phyloP scores from a whole-genome alignment of 2,888 invertebrate genomes.

The Mesorhabditis belari region DNA sequence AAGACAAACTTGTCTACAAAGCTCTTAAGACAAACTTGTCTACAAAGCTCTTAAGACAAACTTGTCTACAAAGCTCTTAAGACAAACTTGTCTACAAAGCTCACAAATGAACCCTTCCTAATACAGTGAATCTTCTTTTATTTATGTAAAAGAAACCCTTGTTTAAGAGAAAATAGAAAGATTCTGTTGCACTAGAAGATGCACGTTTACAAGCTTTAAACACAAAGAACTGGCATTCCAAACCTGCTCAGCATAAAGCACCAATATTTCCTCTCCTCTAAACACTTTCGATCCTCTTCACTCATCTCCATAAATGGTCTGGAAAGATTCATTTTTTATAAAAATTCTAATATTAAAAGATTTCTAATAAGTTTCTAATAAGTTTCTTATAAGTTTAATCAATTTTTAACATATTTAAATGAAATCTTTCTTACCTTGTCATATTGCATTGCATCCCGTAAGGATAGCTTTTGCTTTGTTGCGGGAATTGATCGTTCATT shows the following conservation, averaged over 20 bases:
- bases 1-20: no score
- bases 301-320: slow-evolving; percentile 29
- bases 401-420: no score
- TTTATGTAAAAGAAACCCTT: background rate
- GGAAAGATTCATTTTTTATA: background rate
- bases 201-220: background rate
- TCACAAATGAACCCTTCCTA: no score
- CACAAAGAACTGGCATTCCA: slow-evolving; percentile 11
- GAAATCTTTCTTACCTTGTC: no score
- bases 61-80: no score
- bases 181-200: no score
- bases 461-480: slow-evolving; percentile 7
- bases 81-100: no score
- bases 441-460: slow-evolving; percentile 34
- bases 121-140: no score
- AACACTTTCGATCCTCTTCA: slow-evolving; percentile 65
- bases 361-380: no score
- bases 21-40: no score
- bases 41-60: no score
- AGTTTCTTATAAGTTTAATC: background rate
- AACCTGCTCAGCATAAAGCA: slow-evolving; percentile 47
- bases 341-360: no score
- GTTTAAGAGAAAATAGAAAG: background rate
- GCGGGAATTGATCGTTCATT: background rate
- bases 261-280: slow-evolving; percentile 61